phyloP scores from a whole-genome alignment of 2,113 vertebrate genomes.

The Oceanites oceanicus region DNA sequence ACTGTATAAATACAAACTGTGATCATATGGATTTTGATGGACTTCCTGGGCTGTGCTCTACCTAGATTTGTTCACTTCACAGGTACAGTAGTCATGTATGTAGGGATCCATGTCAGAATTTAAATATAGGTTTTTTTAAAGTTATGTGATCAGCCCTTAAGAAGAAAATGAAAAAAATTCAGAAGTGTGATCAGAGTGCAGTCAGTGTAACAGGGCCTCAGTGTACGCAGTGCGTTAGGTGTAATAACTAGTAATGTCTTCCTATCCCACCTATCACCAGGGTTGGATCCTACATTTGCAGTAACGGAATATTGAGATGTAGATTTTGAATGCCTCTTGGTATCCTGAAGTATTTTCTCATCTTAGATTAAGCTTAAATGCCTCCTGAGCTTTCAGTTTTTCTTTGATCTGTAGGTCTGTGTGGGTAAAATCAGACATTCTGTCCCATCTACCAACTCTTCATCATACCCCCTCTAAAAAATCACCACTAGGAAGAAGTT shows the following conservation, averaged over 20 bases:
- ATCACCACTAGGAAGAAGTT: not conserved
- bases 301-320: not conserved
- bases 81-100: not conserved
- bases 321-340: not conserved
- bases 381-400: not conserved
- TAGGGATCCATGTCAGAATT: not conserved
- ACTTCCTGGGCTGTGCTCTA: not conserved
- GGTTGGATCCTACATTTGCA: not conserved
- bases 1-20: not conserved
- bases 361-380: not conserved
- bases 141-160: not conserved
- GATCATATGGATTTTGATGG: not conserved
- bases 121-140: not conserved
- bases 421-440: not conserved
- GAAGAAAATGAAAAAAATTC: not conserved
- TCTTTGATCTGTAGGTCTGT: not conserved
- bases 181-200: not conserved
- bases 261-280: not conserved
- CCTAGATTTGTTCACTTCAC: not conserved
- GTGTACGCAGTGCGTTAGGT: not conserved
- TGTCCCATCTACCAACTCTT: not conserved
- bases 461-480: fast-evolving
- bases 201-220: not conserved
- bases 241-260: not conserved
- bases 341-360: not conserved